A percentile compares a stretch with the other conserved stretches of the same genome.
Evolutionary conservation across 2,888 invertebrate species (phyloP).

Genomic region (Tenthredo livida): DNA sequence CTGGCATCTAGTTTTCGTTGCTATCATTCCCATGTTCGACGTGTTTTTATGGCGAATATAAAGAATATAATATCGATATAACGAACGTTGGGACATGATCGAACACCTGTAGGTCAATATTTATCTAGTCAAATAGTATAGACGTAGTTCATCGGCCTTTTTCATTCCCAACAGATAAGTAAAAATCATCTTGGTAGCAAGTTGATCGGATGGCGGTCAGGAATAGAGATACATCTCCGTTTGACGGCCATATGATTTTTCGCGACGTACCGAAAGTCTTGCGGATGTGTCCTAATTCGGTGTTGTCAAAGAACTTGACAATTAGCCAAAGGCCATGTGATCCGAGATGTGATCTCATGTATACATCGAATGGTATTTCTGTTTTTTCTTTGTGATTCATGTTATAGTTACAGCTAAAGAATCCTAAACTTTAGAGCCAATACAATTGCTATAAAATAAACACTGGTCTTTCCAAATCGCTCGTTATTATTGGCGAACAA

Average conservation of each 20-base stretch:
- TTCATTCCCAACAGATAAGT: not conserved
- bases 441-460: not conserved
- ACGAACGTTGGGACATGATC: not conserved
- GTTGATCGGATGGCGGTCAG: not conserved
- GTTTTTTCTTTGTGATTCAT: not conserved
- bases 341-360: not conserved
- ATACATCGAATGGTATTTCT: not conserved
- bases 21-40: not conserved
- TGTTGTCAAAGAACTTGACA: not conserved
- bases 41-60: not conserved
- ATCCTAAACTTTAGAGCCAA: not conserved
- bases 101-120: not conserved
- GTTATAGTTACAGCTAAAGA: not conserved
- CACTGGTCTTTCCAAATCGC: not conserved
- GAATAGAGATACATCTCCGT: not conserved
- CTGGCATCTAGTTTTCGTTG: not conserved
- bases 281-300: not conserved
- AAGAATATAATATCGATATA: not conserved
- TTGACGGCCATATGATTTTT: not conserved
- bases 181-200: not conserved
- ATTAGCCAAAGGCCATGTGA: not conserved
- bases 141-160: not conserved
- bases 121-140: not conserved
- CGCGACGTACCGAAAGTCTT: not conserved
- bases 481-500: constrained; percentile 6